A percentile compares a stretch with the other conserved stretches of the same genome.
Conservation (phyloP, 2,888 invertebrate genomes). For the Scaptomyza reducta region DNA sequence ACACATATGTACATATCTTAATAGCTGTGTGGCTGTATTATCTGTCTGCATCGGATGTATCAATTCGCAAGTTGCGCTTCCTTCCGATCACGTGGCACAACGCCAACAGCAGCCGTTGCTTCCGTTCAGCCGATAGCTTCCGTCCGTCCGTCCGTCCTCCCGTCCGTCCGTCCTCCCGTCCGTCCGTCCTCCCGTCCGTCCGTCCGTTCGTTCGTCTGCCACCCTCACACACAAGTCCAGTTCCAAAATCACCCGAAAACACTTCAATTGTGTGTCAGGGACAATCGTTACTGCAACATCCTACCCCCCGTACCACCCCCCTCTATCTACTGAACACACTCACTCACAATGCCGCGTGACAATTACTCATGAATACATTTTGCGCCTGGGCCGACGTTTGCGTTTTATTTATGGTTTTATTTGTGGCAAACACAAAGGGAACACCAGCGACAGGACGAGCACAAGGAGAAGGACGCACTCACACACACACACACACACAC, state of each 20-base stretch:
- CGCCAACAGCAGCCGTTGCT: constrained; percentile 73
- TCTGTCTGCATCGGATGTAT: constrained; percentile 73
- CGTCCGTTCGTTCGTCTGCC: constrained; percentile 18
- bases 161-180: constrained; percentile 63
- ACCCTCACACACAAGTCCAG: constrained; percentile 3
- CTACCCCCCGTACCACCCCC: not conserved
- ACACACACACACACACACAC: constrained; percentile 6
- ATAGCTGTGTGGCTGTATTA: constrained; percentile 18
- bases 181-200: constrained; percentile 70
- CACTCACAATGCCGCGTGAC: constrained; percentile 61
- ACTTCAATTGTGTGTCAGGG: constrained; percentile 44
- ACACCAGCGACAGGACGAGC: constrained; percentile 18
- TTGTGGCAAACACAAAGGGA: constrained; percentile 76
- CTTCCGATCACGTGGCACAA: constrained; percentile 78
- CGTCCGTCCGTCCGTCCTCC: constrained; percentile 54
- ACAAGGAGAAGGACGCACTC: constrained; percentile 29
- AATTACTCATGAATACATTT: constrained; percentile 80
- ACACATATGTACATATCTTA: constrained; percentile 6
- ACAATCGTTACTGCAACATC: constrained; percentile 21
- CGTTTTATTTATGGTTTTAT: constrained; percentile 80
- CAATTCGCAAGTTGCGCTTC: constrained; percentile 78
- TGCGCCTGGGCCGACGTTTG: constrained; percentile 76
- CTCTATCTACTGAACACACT: not conserved
- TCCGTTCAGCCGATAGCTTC: constrained; percentile 77
- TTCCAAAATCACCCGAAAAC: constrained; percentile 25